Conservation (phyloP, 2,113 vertebrate species). For the Anser cygnoides region DNA sequence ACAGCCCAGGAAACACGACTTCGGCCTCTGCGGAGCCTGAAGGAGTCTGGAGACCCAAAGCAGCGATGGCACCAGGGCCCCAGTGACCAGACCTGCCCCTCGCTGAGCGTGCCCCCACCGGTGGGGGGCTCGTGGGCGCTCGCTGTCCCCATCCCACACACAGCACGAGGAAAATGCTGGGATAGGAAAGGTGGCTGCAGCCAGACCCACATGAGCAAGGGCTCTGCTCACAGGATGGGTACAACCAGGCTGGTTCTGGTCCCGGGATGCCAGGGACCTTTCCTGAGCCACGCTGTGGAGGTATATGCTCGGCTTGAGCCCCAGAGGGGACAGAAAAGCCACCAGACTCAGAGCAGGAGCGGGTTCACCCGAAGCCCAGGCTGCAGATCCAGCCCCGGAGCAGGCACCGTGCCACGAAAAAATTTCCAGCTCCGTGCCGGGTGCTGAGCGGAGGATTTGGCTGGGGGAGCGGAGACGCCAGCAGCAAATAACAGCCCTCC, state of each 20-base stretch:
- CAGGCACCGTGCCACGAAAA: not conserved
- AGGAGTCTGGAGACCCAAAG: not conserved
- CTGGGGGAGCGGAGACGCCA: not conserved
- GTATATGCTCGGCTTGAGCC: rapidly evolving
- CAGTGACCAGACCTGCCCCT: not conserved
- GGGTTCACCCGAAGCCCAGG: not conserved
- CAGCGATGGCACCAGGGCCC: not conserved
- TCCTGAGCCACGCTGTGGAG: not conserved
- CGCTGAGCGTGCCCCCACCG: not conserved
- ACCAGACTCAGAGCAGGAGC: not conserved
- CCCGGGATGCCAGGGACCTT: rapidly evolving
- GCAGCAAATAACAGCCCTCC: not conserved
- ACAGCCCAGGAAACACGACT: not conserved
- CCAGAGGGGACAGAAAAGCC: not conserved
- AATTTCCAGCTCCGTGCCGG: not conserved
- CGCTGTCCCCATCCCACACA: not conserved
- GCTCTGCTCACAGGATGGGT: not conserved
- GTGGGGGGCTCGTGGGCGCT: not conserved
- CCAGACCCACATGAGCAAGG: not conserved
- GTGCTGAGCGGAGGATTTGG: not conserved
- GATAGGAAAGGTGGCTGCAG: not conserved
- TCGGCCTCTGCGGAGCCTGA: not conserved
- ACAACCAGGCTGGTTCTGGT: not conserved
- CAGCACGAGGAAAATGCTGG: not conserved
- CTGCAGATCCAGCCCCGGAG: no score